Evolutionary conservation across 2,113 vertebrate species (phyloP).

Genomic region (Podarcis raffonei): DNA sequence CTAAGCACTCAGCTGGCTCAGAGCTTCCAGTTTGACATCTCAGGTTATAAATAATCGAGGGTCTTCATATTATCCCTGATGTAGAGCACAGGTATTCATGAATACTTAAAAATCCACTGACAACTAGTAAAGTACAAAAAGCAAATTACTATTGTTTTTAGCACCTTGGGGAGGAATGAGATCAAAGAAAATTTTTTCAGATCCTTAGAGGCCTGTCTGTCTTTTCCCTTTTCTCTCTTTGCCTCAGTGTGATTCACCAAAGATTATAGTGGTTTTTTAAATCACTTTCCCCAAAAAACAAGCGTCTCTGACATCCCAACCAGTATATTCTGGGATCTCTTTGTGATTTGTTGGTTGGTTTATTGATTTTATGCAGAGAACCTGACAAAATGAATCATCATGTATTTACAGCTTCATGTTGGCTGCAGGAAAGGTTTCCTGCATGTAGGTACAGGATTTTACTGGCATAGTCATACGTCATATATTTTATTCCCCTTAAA

Average conservation of each 20-base stretch:
- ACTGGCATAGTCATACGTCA: neutral
- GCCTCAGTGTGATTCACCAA: constrained; percentile 22
- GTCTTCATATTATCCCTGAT: constrained; percentile 55
- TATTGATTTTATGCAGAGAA: neutral
- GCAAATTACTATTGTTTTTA: constrained; percentile 61
- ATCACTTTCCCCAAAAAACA: neutral
- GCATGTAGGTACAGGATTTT: neutral
- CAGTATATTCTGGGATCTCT: constrained; percentile 29
- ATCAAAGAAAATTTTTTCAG: constrained; percentile 57
- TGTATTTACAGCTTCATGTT: neutral
- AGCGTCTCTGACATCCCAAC: constrained; percentile 34
- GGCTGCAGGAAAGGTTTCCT: constrained; percentile 3
- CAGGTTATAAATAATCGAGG: constrained; percentile 68
- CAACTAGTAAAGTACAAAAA: constrained; percentile 61
- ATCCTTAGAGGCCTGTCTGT: constrained; percentile 31
- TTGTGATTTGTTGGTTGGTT: constrained; percentile 37
- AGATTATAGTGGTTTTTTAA: constrained; percentile 39
- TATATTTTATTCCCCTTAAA: constrained; percentile 10
- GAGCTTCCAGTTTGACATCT: constrained; percentile 52
- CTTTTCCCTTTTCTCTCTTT: constrained; percentile 6
- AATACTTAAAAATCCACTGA: constrained; percentile 69
- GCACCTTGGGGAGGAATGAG: constrained; percentile 46
- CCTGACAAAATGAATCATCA: constrained; percentile 10
- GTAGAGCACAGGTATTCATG: constrained; percentile 59
- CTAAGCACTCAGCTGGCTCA: constrained; percentile 55